Conservation (phyloP, 2,888 invertebrate genomes). For the Therioaphis trifolii region DNA sequence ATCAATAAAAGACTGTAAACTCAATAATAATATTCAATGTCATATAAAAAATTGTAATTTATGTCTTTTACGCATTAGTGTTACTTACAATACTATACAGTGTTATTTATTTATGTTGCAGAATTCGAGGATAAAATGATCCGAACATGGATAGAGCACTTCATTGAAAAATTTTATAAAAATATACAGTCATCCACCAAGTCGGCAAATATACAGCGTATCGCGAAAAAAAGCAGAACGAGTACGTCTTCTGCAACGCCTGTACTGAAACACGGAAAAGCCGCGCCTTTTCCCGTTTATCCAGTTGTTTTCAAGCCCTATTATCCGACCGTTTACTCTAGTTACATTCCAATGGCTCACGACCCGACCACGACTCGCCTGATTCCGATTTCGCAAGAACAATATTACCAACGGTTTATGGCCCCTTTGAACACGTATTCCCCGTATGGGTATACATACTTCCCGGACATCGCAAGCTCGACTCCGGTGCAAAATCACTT, state of each 20-base stretch:
- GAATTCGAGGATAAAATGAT: conserved; percentile 40
- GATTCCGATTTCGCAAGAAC: conserved; percentile 14
- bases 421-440: neutral
- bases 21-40: too few relatives aligned
- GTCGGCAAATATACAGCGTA: conserved; percentile 35
- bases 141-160: conserved; percentile 10
- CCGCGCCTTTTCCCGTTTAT: neutral
- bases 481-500: neutral
- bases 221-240: conserved; percentile 13
- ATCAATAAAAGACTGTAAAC: too few relatives aligned
- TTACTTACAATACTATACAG: neutral
- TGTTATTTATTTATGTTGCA: conserved; percentile 23
- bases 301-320: conserved; percentile 24
- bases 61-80: too few relatives aligned
- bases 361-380: neutral
- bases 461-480: neutral
- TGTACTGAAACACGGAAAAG: neutral
- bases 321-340: conserved; percentile 4
- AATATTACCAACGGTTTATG: neutral
- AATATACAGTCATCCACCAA: neutral
- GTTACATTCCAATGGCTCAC: neutral
- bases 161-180: neutral
- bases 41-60: too few relatives aligned
- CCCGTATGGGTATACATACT: neutral
- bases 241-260: neutral